Evolutionary conservation across 2,797 vertebrate genomes (phyloP).

Genomic region (Silurus aristotelis): DNA sequence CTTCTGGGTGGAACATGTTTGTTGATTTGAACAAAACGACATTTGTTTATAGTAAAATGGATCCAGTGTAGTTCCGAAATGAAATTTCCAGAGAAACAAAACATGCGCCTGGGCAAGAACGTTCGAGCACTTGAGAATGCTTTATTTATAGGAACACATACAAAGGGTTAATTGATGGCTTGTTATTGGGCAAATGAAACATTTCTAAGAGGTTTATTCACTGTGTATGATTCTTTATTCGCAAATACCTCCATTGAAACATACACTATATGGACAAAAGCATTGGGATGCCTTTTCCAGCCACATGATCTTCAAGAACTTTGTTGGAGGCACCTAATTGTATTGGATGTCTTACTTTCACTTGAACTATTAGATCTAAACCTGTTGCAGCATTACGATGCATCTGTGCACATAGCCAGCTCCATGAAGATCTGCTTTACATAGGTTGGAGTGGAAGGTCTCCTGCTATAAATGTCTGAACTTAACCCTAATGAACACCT

Average conservation of each 20-base stretch:
- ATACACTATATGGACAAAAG: not conserved
- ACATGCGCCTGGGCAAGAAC: not conserved
- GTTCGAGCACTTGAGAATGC: not conserved
- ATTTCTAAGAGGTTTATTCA: not conserved
- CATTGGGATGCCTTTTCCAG: too few relatives aligned
- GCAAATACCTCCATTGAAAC: not conserved
- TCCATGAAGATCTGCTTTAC: too few relatives aligned
- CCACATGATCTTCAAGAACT: too few relatives aligned
- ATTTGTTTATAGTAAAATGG: constrained; percentile 13
- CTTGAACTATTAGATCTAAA: too few relatives aligned
- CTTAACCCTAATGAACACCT: too few relatives aligned
- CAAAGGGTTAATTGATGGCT: not conserved
- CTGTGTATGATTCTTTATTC: not conserved
- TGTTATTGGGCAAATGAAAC: too few relatives aligned
- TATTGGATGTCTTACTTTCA: too few relatives aligned
- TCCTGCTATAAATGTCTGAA: too few relatives aligned
- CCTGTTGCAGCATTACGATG: too few relatives aligned
- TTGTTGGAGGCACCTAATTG: too few relatives aligned
- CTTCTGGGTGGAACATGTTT: not conserved
- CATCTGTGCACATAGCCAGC: too few relatives aligned
- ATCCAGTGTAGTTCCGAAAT: not conserved
- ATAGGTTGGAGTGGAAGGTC: too few relatives aligned
- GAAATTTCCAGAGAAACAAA: not conserved
- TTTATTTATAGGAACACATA: not conserved
- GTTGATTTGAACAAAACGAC: constrained; percentile 6